These are phyloP conservation scores for Rotaria macrura DNA, from an alignment of 2,888 invertebrate genomes.

Conservation along the genomic window DNA sequence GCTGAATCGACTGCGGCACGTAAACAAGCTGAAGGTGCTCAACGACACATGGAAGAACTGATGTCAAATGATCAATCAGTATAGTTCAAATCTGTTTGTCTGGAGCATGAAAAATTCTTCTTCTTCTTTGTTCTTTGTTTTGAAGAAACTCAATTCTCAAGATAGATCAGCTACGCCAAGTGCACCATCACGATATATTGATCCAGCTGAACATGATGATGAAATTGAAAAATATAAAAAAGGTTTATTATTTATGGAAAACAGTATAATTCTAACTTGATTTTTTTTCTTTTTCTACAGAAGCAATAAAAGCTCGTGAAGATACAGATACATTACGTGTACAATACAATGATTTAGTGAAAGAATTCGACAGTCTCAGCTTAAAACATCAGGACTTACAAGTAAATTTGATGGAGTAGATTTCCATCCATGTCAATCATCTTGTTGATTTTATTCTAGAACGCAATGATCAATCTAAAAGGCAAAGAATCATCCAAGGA, in stretches of 20 bases:
- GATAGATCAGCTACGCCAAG: neutral
- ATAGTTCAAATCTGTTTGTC: neutral
- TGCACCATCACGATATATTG: neutral
- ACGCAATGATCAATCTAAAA: neutral
- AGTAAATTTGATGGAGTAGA: neutral
- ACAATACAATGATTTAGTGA: neutral
- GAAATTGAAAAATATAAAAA: neutral
- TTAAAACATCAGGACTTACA: neutral
- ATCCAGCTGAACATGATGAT: neutral
- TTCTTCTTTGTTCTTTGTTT: neutral
- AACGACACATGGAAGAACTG: neutral
- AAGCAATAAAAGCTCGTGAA: neutral
- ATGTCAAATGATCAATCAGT: neutral
- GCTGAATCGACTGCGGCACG: slow-evolving; percentile 24
- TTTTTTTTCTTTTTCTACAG: neutral
- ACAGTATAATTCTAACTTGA: too few species aligned
- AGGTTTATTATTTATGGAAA: neutral
- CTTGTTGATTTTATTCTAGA: neutral
- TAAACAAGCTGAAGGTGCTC: slow-evolving; percentile 32
- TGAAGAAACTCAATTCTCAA: neutral
- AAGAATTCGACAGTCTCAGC: neutral
- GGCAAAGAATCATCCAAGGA: neutral
- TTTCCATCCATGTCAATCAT: neutral
- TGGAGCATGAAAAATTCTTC: neutral
- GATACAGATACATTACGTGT: neutral